These are phyloP conservation scores for Lemur catta DNA, from an alignment of 2,797 vertebrate genomes.

Conservation along the genomic window DNA sequence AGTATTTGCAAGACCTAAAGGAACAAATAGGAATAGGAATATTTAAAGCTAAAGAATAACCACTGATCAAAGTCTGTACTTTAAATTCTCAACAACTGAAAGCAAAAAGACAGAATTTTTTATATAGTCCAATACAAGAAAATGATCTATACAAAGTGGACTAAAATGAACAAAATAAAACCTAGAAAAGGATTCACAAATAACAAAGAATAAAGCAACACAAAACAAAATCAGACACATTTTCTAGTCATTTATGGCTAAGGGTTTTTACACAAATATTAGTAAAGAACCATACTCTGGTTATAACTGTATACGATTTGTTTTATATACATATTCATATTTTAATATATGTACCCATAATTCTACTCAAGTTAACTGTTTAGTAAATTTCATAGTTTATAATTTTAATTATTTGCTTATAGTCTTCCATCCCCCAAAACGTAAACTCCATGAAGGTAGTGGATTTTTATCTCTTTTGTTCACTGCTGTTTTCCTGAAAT, in stretches of 20 bases:
- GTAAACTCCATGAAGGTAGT: not conserved
- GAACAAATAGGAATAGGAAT: slow-evolving; percentile 7
- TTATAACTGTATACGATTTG: not conserved
- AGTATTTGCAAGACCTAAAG: slow-evolving; percentile 22
- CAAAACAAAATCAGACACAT: not conserved
- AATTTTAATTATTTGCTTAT: slow-evolving; percentile 3
- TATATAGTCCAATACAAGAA: not conserved
- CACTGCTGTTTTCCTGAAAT: not conserved
- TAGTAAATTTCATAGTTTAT: not conserved
- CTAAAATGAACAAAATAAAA: slow-evolving; percentile 15
- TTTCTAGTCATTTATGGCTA: not conserved
- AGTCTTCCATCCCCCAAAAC: not conserved
- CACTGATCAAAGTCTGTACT: not conserved
- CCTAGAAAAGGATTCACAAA: not conserved
- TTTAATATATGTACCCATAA: not conserved
- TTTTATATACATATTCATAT: not conserved
- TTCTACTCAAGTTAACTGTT: not conserved
- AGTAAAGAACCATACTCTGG: not conserved
- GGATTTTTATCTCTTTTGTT: not conserved
- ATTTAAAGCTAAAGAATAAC: slow-evolving; percentile 51
- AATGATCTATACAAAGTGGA: not conserved
- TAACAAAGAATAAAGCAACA: not conserved
- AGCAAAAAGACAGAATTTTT: not conserved
- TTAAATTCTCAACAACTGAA: not conserved
- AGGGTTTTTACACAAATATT: not conserved